Evolutionary conservation across 2,113 vertebrate genomes (phyloP), one percentile per base, ranked within the genome.

Genomic region (Tangachromis dhanisi): DNA sequence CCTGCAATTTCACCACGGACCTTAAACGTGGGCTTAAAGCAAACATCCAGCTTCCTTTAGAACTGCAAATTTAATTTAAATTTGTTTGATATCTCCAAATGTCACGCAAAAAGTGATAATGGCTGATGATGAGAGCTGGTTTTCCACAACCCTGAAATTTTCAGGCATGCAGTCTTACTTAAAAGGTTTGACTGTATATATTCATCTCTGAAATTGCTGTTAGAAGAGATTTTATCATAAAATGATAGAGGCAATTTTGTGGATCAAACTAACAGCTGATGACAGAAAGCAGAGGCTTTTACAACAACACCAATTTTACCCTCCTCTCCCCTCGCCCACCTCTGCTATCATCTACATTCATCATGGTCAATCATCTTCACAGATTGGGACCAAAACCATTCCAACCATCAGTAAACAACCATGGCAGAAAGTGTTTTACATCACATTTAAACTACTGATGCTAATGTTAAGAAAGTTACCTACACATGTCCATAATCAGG

Each of bases 151-250:
- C 35, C 66, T 40, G 63, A 24, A 40, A 71, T 42, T 71, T 71
- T 66, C 35, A 38, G 61, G 0, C 61, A 66, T 66, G 33, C 33
- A 38, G 19, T 38, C 4, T 21, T 66, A 66, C 61, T 21, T 19
- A 12, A n/a, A 68, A 68, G 33, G 8, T 38, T 21, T 68, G 63
- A 13, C 33, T 68, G 7, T 38, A 13, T 68, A 68, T 68, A 68
- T 68, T 68, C 11, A 21, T 5, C 1, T 47, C 9, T 76, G 71
- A 47, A 76, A 76, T 49, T 47, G 42, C 24, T 47, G 71, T 47
- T 47, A 29, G 71, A 76, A 76, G 71, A 4, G 24, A 47, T 76
- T 76, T 76, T 29, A 47, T 76, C 71, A 19, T 19, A 47, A 19
- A 76, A 47, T 29, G 71, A 29, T 5, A 47, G 24, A 61, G 57